phyloP scores from a whole-genome alignment of 2,888 invertebrate species.

The Scaptomyza reducta region DNA sequence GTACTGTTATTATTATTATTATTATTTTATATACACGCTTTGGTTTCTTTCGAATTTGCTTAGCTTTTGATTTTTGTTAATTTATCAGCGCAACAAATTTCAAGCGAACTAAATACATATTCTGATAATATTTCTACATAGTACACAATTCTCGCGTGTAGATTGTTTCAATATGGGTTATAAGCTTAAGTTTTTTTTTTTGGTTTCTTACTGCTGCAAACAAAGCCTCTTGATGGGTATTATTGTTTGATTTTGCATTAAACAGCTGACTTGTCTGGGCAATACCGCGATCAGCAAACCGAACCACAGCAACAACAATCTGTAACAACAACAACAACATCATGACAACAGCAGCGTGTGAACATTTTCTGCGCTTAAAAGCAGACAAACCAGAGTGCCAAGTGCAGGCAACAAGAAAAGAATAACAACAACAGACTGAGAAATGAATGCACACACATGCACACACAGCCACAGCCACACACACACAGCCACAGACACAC shows the following conservation, averaged over 20 bases:
- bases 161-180: constrained; percentile 20
- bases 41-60: constrained; percentile 5
- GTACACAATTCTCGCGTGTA: constrained; percentile 4
- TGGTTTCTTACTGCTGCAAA: constrained; percentile 1
- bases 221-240: constrained; percentile 7
- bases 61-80: constrained; percentile 41
- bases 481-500: neutral
- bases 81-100: constrained; percentile 65
- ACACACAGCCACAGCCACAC: neutral
- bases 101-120: constrained; percentile 42
- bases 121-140: constrained; percentile 47
- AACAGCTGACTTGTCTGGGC: constrained; percentile 39
- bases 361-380: constrained; percentile 48
- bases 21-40: constrained; percentile 4
- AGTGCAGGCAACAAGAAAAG: constrained; percentile 29
- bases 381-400: constrained; percentile 33
- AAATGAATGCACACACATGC: neutral
- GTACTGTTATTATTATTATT: constrained; percentile 1
- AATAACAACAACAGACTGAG: constrained; percentile 10
- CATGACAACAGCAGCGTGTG: constrained; percentile 54
- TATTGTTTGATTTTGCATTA: constrained; percentile 31
- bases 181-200: neutral
- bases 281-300: constrained; percentile 19
- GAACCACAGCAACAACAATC: constrained; percentile 5
- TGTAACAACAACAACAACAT: constrained; percentile 2